Evolutionary conservation across 2,113 vertebrate genomes (phyloP), one percentile per base, ranked within the genome.

Genomic region (Sterrhoptilus dennistouni): DNA sequence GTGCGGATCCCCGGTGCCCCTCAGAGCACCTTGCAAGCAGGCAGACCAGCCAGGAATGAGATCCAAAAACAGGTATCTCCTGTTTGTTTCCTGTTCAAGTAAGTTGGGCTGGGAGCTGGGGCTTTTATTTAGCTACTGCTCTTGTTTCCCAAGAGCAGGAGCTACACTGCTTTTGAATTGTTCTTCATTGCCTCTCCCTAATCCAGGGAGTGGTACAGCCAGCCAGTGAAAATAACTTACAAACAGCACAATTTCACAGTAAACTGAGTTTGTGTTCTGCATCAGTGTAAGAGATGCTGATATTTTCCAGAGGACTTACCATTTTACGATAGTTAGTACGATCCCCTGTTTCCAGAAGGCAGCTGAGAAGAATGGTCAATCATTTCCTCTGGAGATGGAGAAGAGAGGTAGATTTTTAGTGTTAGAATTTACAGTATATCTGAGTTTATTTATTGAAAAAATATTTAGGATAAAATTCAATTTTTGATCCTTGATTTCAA

Each of bases 161-260:
- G 8, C 31, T 53, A 52, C 87, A 91, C 14, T 16, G 15, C 36
- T 72, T 64, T 79, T 64, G 33, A 91, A 35, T 23, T 63, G 60
- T 6, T 40, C 33, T 84, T 23, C 24, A 9, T 36, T 78, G 33
- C 53, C 40, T 72, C 15, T 71, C 4, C 15, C 23, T 31, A n/a
- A 47, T 20, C 24, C 33, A 29, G 65, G 18, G 25, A 71, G 53
- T 44, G 35, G 29, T 49, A 49, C 2, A 53, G 25, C 36, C 53
- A 72, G 15, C 2, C 53, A 47, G 71, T 33, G 75, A 76, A 93
- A 92, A 88, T 5, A 76, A 25, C 33, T 90, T 87, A 33, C 57
- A 76, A 72, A 57, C 22, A 83, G 36, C 40, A 54, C 63, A 86
- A n/a, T 90, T 93, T 90, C 82, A 88, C 59, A 77, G 53, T 57